Conservation (phyloP, 2,797 vertebrate genomes). For the Peromyscus attwateri region DNA sequence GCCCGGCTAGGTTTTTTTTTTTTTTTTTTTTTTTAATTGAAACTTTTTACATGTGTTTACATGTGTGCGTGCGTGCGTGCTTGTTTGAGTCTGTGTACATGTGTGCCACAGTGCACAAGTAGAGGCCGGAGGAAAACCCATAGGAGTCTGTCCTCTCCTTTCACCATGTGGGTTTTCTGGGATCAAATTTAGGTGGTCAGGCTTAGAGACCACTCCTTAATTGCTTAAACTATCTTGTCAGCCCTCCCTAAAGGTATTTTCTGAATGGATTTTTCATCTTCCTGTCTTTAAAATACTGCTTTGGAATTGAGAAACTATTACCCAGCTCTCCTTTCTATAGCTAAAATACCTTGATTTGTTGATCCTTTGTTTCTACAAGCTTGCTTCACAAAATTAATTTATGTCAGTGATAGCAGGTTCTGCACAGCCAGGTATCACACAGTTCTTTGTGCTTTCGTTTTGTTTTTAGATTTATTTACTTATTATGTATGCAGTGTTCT, state of each 20-base stretch:
- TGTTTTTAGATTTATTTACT: background rate
- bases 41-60: background rate
- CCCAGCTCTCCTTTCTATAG: slow-evolving; percentile 18
- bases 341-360: slow-evolving; percentile 37
- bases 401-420: background rate
- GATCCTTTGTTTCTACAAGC: background rate
- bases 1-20: too few relatives aligned
- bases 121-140: background rate
- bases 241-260: slow-evolving; percentile 8
- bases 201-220: background rate
- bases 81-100: background rate
- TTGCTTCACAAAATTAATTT: slow-evolving; percentile 40
- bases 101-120: background rate
- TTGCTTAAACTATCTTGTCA: background rate
- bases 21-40: background rate
- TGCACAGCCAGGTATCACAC: background rate
- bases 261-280: slow-evolving; percentile 18
- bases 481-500: too few relatives aligned
- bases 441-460: background rate
- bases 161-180: background rate
- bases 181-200: background rate
- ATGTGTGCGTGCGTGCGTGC: background rate
- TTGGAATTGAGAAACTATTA: slow-evolving; percentile 38
- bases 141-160: background rate
- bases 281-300: slow-evolving; percentile 22